Percentiles rank a stretch among this genome's conserved stretches.
Conservation (phyloP, 2,797 vertebrate species). For the Gymnoscopelus microlampas region DNA sequence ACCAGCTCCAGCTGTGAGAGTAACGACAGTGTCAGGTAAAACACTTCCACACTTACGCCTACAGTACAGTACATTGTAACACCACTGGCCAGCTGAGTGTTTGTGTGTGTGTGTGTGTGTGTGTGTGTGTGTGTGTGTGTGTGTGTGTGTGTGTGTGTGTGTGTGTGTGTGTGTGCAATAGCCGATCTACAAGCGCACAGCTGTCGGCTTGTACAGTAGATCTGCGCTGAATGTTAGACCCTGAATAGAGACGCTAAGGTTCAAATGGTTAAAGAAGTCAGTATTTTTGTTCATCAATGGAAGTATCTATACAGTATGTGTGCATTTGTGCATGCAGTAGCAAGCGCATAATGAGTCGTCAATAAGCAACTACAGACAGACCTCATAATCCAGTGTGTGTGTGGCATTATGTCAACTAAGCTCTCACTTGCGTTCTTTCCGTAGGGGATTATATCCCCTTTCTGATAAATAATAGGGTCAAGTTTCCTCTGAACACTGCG, state of each 20-base stretch:
- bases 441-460: constrained; percentile 43
- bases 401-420: constrained; percentile 29
- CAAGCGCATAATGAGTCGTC: not conserved
- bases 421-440: constrained; percentile 33
- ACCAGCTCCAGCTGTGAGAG: too few species aligned
- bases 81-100: not conserved
- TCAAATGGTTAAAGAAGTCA: too few species aligned
- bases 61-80: too few species aligned
- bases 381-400: constrained; percentile 30
- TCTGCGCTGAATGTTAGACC: too few species aligned
- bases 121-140: not conserved
- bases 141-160: constrained; percentile 3
- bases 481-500: constrained; percentile 32
- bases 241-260: too few species aligned
- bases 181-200: too few species aligned
- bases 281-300: not conserved
- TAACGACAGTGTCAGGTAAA: too few species aligned
- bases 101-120: not conserved
- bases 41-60: too few species aligned
- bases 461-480: constrained; percentile 41
- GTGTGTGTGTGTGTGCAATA: not conserved
- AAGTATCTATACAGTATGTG: not conserved
- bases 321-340: not conserved
- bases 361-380: not conserved
- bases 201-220: too few species aligned